phyloP scores from a whole-genome alignment of 2,113 vertebrate species.

The Podarcis muralis region DNA sequence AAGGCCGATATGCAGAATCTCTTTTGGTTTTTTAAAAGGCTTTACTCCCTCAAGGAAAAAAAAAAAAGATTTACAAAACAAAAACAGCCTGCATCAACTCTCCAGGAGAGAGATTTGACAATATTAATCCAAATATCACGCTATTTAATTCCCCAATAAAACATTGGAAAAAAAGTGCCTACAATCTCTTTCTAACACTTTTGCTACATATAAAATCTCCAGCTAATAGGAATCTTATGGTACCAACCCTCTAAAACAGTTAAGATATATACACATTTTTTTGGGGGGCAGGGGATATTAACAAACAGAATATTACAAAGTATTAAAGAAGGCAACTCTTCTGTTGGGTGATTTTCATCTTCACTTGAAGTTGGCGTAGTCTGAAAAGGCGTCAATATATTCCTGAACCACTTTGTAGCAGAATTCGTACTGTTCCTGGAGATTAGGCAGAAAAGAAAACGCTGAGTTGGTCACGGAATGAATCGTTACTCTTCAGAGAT shows the following conservation, averaged over 20 bases:
- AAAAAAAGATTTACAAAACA: constrained; percentile 67
- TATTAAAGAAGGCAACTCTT: constrained; percentile 95
- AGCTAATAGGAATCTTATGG: constrained; percentile 90
- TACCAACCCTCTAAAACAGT: constrained; percentile 90
- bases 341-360: constrained; percentile 53
- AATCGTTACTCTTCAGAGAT: accelerated
- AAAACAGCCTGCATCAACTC: constrained; percentile 66
- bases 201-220: constrained; percentile 94
- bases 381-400: constrained; percentile 99
- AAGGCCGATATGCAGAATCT: constrained; percentile 52
- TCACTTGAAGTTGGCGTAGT: constrained; percentile 99
- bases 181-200: constrained; percentile 80
- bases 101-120: constrained; percentile 74
- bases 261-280: constrained; percentile 90
- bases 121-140: constrained; percentile 81
- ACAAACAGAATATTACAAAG: constrained; percentile 99
- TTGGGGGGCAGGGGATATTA: constrained; percentile 81
- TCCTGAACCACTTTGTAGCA: constrained; percentile 99
- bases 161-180: constrained; percentile 79
- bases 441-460: not conserved
- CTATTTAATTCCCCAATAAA: constrained; percentile 86
- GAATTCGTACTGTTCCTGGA: constrained; percentile 98
- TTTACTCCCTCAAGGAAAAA: constrained; percentile 61
- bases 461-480: accelerated
- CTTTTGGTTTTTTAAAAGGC: constrained; percentile 45